Conservation (phyloP, 2,888 invertebrate genomes). For the Bombylius major region DNA sequence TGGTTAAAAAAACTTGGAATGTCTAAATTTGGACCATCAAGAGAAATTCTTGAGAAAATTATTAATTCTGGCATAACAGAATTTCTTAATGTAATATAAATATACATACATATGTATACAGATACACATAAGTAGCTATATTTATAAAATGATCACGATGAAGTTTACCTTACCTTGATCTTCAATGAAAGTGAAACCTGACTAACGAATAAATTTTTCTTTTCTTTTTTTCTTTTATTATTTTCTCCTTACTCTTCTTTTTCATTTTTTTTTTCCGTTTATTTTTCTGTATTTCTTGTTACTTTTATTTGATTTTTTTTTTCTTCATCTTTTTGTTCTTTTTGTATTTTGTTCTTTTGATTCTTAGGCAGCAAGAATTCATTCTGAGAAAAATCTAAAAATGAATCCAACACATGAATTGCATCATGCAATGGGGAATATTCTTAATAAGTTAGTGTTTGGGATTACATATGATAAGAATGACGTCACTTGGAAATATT, state of each 20-base stretch:
- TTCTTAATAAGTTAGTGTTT: slow-evolving; percentile 64
- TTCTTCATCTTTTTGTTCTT: not conserved
- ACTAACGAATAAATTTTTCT: not conserved
- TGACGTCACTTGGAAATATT: slow-evolving; percentile 63
- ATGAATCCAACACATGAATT: slow-evolving; percentile 28
- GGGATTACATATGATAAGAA: slow-evolving; percentile 56
- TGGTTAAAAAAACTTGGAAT: slow-evolving; percentile 63
- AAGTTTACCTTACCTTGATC: not conserved
- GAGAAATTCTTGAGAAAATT: slow-evolving; percentile 50
- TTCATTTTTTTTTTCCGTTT: not conserved
- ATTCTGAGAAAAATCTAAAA: slow-evolving; percentile 26
- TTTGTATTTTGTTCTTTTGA: not conserved
- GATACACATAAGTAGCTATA: no score
- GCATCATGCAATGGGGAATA: slow-evolving; percentile 60
- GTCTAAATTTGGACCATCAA: slow-evolving; percentile 48
- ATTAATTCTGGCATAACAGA: slow-evolving; percentile 50
- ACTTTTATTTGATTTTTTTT: slow-evolving; percentile 8
- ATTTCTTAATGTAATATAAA: slow-evolving; percentile 35
- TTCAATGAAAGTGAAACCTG: slow-evolving; percentile 2
- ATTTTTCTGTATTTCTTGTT: slow-evolving; percentile 3
- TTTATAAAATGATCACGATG: no score
- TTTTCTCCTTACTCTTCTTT: not conserved
- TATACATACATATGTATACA: no score
- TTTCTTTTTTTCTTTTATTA: not conserved
- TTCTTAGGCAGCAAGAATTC: slow-evolving; percentile 16